These are phyloP conservation scores for Prenolepis imparis DNA, from an alignment of 2,888 invertebrate species.

Conservation along the genomic window DNA sequence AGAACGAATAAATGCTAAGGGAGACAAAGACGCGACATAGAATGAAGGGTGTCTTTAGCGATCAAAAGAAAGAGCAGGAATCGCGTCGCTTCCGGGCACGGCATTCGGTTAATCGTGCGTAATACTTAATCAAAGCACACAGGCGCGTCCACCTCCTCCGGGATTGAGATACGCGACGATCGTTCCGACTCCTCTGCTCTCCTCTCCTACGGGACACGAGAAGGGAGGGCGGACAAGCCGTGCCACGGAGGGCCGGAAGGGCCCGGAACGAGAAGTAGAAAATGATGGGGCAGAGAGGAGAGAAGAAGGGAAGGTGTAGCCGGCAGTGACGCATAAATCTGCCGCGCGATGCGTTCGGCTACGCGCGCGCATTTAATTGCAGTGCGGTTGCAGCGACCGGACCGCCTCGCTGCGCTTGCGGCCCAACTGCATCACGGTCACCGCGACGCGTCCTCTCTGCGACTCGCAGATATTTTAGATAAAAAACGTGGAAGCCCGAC, in stretches of 20 bases:
- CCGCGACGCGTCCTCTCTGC: conserved; percentile 27
- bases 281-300: neutral
- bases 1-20: neutral
- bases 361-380: conserved; percentile 76
- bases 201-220: conserved; percentile 10
- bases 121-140: conserved; percentile 76
- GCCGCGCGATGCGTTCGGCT: conserved; percentile 60
- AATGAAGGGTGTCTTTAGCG: conserved; percentile 17
- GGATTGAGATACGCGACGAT: conserved; percentile 77
- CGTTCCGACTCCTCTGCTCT: conserved; percentile 45
- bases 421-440: conserved; percentile 49
- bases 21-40: conserved; percentile 7
- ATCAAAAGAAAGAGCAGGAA: conserved; percentile 1
- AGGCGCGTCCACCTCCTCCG: conserved; percentile 63
- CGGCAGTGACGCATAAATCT: conserved; percentile 78
- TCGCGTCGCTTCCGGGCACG: conserved; percentile 49
- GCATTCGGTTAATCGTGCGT: conserved; percentile 72
- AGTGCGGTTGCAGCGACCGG: conserved; percentile 58
- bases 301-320: conserved; percentile 4
- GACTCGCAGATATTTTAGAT: conserved; percentile 45
- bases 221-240: conserved; percentile 27
- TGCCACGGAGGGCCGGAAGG: conserved; percentile 30
- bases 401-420: conserved; percentile 67
- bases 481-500: conserved; percentile 34
- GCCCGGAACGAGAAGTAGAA: conserved; percentile 50